Evolutionary conservation across 1,140 invertebrate genomes (phyloP).

Genomic region (Magallana ariakensis): DNA sequence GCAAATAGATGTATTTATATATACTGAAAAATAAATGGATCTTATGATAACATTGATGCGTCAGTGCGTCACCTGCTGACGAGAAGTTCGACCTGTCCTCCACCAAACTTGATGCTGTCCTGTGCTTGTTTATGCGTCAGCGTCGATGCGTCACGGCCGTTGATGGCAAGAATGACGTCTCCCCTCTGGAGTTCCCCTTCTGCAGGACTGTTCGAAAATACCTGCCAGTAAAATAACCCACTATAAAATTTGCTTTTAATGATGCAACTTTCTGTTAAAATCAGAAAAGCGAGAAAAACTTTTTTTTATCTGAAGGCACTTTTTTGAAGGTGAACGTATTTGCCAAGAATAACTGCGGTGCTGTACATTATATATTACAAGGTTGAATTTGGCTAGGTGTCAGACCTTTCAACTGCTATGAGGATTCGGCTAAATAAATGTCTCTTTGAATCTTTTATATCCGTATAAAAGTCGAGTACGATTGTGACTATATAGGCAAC

Average conservation of each 20-base stretch:
- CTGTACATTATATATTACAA: not conserved
- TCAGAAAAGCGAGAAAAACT: not conserved
- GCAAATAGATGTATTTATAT: too few species aligned
- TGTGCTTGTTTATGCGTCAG: conserved; percentile 94
- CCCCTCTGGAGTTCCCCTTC: conserved; percentile 91
- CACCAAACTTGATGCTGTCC: conserved; percentile 91
- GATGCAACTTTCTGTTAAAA: not conserved
- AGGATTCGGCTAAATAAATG: not conserved
- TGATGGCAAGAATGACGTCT: conserved; percentile 93
- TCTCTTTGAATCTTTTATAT: not conserved
- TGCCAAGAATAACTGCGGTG: not conserved
- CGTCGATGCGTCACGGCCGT: conserved; percentile 90
- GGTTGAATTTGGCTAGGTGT: not conserved
- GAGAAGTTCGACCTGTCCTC: conserved; percentile 73
- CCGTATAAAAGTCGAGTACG: too few species aligned
- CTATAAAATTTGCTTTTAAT: not conserved
- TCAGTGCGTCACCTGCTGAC: conserved; percentile 71
- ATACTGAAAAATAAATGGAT: too few species aligned
- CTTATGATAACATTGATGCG: too few species aligned
- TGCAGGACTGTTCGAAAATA: conserved; percentile 84
- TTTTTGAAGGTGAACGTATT: not conserved
- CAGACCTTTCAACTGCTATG: not conserved
- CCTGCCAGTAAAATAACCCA: conserved; percentile 79
- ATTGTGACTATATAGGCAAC: too few species aligned
- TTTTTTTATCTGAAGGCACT: not conserved